Evolutionary conservation across 2,888 invertebrate species (phyloP), one percentile per base, ranked within the genome.

Genomic region (Megaustenia siamemsis): DNA sequence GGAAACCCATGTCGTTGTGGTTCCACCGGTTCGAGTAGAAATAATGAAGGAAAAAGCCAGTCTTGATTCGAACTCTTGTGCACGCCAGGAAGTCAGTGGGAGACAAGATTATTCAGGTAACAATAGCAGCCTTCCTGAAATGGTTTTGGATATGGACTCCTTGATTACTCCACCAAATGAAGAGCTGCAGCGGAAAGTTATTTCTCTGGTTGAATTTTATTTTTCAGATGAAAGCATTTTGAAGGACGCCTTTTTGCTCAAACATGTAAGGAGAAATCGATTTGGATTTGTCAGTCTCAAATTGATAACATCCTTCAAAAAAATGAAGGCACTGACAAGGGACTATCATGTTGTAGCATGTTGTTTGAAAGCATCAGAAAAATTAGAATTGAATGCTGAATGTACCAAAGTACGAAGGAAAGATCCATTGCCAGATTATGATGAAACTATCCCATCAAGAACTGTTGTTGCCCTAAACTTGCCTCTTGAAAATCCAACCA

Each of bases 241-340:
- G 4, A 98, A 98, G 93, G 98, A 99, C 93, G 98, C 98, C 24
- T 99, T 99, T 94, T 95, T 99, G 71, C 94, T 98, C 88, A 99
- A 99, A 93, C 98, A 98, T 93, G 98, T 98, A 38, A 96, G 97
- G 84, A 95, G 98, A 82, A 98, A 98, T 94, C 98, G 98, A 94
- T 98, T 98, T 94, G 98, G 98, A 35, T 98, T 97, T 94, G 98
- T 99, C 32, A 98, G 97, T 81, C 95, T 99, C 80, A 99, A 98
- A 94, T 95, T 99, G 84, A 97, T 99, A 89, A 97, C 98, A 24
- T 98, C 98, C 92, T 98, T 99, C 94, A 98, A 98, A 93, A 96
- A 98, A 87, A 98, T 99, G 69, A 98, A 98, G 92, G 97, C 98
- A 92, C 95, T 98, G 85, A 97, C 98, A 24, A 97, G 97, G 93